Evolutionary conservation across 2,113 vertebrate species (phyloP).

Genomic region (Protobothrops mucrosquamatus): DNA sequence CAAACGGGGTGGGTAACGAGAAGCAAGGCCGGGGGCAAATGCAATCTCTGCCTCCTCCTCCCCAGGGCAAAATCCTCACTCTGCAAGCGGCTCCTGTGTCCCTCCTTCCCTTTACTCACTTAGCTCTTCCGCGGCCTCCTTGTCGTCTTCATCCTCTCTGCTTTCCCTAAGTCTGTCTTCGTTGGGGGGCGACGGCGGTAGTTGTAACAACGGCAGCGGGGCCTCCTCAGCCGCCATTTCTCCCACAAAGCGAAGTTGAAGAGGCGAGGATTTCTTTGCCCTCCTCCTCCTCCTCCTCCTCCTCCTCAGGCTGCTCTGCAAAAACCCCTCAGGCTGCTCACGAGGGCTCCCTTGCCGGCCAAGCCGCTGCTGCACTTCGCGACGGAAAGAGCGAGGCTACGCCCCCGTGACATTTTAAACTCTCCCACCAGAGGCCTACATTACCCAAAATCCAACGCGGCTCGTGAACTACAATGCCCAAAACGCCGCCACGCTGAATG

Average conservation of each 20-base stretch:
- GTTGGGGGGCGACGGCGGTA: background rate
- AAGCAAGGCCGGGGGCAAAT: background rate
- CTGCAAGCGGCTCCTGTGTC: background rate
- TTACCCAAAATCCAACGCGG: background rate
- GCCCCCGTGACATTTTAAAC: background rate
- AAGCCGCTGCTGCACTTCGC: background rate
- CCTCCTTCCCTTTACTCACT: constrained; percentile 15
- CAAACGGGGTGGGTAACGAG: background rate
- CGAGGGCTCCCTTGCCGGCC: background rate
- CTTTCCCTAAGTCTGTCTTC: background rate
- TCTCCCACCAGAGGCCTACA: background rate
- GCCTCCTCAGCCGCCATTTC: constrained; percentile 33
- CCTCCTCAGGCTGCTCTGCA: background rate
- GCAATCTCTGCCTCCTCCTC: background rate
- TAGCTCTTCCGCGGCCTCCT: background rate
- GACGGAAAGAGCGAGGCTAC: background rate
- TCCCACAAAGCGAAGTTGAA: background rate
- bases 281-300: too few species aligned
- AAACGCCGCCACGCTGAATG: background rate
- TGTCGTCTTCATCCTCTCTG: background rate
- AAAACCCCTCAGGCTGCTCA: background rate
- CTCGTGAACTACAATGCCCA: background rate
- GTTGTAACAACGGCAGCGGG: background rate
- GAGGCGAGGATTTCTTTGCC: too few species aligned
- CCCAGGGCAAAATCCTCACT: background rate